Conservation (phyloP, 2,888 invertebrate genomes). For the Zaprionus lineosus region DNA sequence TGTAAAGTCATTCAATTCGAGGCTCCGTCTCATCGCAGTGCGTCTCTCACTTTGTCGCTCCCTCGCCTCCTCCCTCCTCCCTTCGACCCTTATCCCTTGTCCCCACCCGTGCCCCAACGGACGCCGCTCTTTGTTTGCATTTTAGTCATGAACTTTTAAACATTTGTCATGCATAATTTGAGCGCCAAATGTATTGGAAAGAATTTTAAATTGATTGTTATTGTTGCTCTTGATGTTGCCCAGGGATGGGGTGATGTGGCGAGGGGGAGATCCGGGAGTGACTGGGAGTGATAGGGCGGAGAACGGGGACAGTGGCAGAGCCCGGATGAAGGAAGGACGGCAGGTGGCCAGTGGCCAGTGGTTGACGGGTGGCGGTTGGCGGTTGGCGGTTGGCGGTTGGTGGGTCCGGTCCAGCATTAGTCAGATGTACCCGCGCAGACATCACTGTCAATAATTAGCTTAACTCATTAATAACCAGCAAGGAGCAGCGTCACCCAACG, state of each 20-base stretch:
- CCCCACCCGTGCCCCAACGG: not conserved
- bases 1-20: constrained; percentile 21
- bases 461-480: constrained; percentile 70
- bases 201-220: constrained; percentile 79
- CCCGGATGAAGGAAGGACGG: not conserved
- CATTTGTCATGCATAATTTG: constrained; percentile 80
- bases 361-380: no score
- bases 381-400: no score
- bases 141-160: constrained; percentile 77
- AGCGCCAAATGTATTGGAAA: constrained; percentile 78
- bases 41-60: no score
- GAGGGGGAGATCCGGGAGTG: not conserved
- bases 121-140: constrained; percentile 60
- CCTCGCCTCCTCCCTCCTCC: not conserved
- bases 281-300: constrained; percentile 4
- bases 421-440: constrained; percentile 30
- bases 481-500: not conserved
- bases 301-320: not conserved
- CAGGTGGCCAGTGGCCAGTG: no score
- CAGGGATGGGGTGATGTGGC: not conserved
- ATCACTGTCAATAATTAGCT: constrained; percentile 75
- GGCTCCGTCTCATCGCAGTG: not conserved
- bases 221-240: constrained; percentile 43
- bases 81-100: not conserved
- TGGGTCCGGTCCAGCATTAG: constrained; percentile 49